Percentiles rank a stretch among this genome's conserved stretches.
Evolutionary conservation across 2,113 vertebrate genomes (phyloP).

Genomic region (Cyprinodon variegatus): DNA sequence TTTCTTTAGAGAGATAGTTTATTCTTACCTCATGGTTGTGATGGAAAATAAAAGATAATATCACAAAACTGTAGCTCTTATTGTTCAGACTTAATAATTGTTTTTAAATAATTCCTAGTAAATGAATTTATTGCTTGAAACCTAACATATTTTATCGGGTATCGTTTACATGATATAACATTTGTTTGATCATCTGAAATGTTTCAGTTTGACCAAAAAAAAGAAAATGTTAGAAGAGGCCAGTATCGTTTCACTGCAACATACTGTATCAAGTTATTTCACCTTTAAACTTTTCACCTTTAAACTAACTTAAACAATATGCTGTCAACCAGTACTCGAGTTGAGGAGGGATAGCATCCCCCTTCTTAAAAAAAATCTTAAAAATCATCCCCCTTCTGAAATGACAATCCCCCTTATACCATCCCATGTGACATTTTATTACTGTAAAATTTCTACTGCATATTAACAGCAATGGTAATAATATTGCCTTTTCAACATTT

Average conservation of each 20-base stretch:
- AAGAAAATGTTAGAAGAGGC: not conserved
- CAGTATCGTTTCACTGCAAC: not conserved
- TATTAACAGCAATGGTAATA: no score
- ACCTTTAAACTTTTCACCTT: not conserved
- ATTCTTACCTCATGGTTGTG: no score
- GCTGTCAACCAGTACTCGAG: not conserved
- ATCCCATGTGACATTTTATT: no score
- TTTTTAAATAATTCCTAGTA: not conserved
- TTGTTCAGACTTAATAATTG: not conserved
- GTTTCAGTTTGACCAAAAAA: not conserved
- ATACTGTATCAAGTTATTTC: not conserved
- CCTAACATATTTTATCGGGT: no score
- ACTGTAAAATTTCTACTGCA: no score
- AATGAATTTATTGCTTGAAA: no score
- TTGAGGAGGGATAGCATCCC: no score
- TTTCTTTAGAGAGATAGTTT: no score
- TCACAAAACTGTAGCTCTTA: not conserved
- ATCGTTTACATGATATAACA: not conserved
- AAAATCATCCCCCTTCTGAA: no score
- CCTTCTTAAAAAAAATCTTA: no score
- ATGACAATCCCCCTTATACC: no score
- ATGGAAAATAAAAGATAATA: not conserved
- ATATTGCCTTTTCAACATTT: no score
- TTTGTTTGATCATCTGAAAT: not conserved
- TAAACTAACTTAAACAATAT: conserved; percentile 16